Percentiles rank a stretch among this genome's conserved stretches.
These are phyloP conservation scores for Poeciliopsis gracilis DNA, from an alignment of 2,797 vertebrate species.

Conservation along the genomic window DNA sequence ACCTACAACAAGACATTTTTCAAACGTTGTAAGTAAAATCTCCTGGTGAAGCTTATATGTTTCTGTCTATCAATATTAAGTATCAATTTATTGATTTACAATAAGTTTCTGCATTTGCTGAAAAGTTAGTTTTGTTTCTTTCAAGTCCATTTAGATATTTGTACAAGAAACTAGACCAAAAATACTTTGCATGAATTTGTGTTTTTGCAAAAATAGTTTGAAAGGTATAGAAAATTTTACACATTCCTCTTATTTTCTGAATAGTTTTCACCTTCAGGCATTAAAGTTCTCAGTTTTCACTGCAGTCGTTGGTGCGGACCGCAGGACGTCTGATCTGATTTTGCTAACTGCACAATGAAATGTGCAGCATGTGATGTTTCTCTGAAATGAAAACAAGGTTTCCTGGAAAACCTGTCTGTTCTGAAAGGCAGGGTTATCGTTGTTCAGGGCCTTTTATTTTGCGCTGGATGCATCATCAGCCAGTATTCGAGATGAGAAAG, in stretches of 20 bases:
- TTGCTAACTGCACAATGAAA: not conserved
- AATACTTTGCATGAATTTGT: too few species aligned
- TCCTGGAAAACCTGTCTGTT: not conserved
- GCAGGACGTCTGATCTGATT: not conserved
- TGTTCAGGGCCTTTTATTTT: not conserved
- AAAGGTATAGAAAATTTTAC: not conserved
- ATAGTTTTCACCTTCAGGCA: not conserved
- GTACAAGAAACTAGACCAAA: too few species aligned
- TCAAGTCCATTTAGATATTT: too few species aligned
- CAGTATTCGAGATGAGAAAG: not conserved
- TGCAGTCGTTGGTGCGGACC: not conserved
- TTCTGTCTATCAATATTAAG: too few species aligned
- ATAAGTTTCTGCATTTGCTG: too few species aligned
- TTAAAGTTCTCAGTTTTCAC: not conserved
- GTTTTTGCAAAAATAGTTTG: not conserved
- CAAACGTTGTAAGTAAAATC: too few species aligned
- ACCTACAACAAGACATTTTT: too few species aligned
- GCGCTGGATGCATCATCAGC: not conserved
- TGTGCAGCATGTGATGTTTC: slow-evolving; percentile 6
- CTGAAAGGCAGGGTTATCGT: not conserved
- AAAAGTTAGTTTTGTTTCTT: too few species aligned
- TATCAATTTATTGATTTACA: too few species aligned
- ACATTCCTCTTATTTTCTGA: not conserved
- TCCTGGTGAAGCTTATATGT: too few species aligned
- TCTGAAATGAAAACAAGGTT: not conserved